Evolutionary conservation across 2,113 vertebrate genomes (phyloP).

Genomic region (Tragelaphus scriptus): DNA sequence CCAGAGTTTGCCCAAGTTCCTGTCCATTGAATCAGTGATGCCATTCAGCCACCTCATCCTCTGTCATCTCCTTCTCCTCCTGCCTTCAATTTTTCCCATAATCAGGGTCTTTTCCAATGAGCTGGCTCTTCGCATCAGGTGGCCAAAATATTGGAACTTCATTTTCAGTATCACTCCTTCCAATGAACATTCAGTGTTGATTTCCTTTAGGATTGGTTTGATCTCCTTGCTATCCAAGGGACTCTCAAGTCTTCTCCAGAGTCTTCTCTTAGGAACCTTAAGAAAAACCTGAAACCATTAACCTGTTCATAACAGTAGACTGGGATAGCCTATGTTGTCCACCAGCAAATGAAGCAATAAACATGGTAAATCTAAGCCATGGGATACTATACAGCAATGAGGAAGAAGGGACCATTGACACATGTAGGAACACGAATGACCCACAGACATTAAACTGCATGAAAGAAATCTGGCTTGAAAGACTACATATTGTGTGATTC

Average conservation of each 20-base stretch:
- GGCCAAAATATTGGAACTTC: background rate
- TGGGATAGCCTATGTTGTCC: background rate
- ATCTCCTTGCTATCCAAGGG: background rate
- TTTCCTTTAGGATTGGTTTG: background rate
- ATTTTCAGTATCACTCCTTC: background rate
- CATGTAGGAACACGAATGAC: background rate
- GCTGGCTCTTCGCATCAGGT: background rate
- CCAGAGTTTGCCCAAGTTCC: background rate
- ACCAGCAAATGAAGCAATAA: background rate
- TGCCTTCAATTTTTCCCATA: background rate
- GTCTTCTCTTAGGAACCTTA: background rate
- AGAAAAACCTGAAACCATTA: background rate
- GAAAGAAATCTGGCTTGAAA: background rate
- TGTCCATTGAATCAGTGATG: background rate
- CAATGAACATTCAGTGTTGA: background rate
- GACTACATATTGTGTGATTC: background rate
- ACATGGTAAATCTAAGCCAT: background rate
- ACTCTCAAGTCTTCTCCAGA: background rate
- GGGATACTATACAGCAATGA: background rate
- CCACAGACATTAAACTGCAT: background rate
- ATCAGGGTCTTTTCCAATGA: background rate
- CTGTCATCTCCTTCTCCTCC: background rate
- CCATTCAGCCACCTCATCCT: background rate
- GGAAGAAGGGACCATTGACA: background rate
- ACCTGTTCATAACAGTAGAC: background rate